Conservation (phyloP, 1,140 invertebrate species). For the Drosophila eugracilis region DNA sequence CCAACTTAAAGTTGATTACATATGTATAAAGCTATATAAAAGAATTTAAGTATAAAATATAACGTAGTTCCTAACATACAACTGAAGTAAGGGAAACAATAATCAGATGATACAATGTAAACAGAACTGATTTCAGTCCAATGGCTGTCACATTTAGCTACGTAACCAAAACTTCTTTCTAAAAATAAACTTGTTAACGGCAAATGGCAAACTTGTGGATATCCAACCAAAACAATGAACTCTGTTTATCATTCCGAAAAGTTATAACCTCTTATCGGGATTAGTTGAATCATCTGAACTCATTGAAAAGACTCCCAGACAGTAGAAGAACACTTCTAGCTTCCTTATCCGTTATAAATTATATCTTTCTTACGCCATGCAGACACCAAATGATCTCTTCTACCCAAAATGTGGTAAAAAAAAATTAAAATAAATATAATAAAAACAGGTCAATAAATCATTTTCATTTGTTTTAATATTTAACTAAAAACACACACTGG, state of each 20-base stretch:
- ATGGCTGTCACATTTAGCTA: too few relatives aligned
- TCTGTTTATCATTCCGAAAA: constrained; percentile 2
- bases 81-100: too few relatives aligned
- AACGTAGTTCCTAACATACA: too few relatives aligned
- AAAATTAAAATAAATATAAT: background rate
- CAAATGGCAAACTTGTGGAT: background rate
- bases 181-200: constrained; percentile 1
- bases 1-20: background rate
- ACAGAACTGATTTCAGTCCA: background rate
- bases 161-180: background rate
- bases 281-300: constrained; percentile 5
- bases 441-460: constrained; percentile 19
- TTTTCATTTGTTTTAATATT: constrained; percentile 20
- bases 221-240: background rate
- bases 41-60: too few relatives aligned
- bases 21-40: too few relatives aligned
- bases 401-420: background rate
- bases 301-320: constrained; percentile 13
- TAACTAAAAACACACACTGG: constrained; percentile 30
- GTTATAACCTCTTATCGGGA: background rate
- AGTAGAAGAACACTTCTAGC: constrained; percentile 16
- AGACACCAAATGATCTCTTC: constrained; percentile 5
- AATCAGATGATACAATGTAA: too few relatives aligned
- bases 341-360: constrained; percentile 6
- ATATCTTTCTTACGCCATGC: constrained; percentile 12